Percentiles rank a stretch among this genome's conserved stretches.
These are phyloP conservation scores for Callopanchax toddi DNA, from an alignment of 2,113 vertebrate genomes.

Conservation along the genomic window DNA sequence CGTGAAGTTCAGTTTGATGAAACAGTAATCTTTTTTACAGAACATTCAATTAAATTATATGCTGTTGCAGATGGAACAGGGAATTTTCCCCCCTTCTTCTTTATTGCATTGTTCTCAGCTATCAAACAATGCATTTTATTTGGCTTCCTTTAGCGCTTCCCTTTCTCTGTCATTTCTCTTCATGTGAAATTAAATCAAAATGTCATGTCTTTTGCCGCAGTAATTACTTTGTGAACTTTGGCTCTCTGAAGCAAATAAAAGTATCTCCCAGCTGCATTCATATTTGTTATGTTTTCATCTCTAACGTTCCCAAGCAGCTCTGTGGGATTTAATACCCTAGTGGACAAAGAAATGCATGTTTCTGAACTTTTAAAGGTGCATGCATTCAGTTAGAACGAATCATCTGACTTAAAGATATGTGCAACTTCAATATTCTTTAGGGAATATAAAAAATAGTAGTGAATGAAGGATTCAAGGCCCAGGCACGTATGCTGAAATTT, in stretches of 20 bases:
- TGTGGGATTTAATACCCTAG: conserved; percentile 13
- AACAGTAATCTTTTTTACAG: conserved; percentile 63
- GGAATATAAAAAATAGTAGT: too few species aligned
- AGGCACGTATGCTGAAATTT: too few species aligned
- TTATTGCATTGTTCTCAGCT: conserved; percentile 57
- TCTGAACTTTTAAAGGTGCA: conserved; percentile 3
- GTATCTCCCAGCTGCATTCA: conserved; percentile 37
- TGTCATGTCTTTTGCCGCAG: conserved; percentile 57
- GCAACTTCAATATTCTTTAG: too few species aligned
- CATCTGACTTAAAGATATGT: too few species aligned
- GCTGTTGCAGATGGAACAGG: conserved; percentile 34
- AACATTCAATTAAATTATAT: conserved; percentile 66
- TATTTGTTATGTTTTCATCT: conserved; percentile 22
- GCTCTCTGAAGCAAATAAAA: conserved; percentile 51
- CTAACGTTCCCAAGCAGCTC: conserved; percentile 12
- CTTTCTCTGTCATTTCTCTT: conserved; percentile 51
- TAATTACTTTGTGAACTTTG: conserved; percentile 65
- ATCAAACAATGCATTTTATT: conserved; percentile 64
- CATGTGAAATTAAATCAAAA: conserved; percentile 64
- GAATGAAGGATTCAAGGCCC: neutral
- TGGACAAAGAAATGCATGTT: neutral
- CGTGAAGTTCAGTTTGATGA: conserved; percentile 57
- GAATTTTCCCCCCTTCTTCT: conserved; percentile 11
- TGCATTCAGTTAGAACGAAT: neutral
- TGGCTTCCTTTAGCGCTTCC: conserved; percentile 42